Evolutionary conservation across 2,797 vertebrate species (phyloP), one percentile per base, ranked within the genome.

Genomic region (Scolopax bukidnonensis): DNA sequence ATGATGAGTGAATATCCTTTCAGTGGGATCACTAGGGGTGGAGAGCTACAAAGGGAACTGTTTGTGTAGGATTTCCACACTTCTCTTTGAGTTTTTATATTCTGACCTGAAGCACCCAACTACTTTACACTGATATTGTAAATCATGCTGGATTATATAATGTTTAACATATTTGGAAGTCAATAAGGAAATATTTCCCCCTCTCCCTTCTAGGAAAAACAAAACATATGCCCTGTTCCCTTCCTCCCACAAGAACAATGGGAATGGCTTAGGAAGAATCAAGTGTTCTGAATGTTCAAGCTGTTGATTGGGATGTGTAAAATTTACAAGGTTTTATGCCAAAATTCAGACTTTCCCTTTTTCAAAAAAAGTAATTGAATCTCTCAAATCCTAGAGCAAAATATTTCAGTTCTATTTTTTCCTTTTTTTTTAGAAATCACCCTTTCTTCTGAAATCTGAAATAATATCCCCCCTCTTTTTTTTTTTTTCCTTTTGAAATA

Each of bases 331-430:
- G 0, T 70, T 82, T 61, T 36, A 60, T 45, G 28, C 6, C 4
- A 81, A 78, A 90, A 57, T 8, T 17, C 6, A 53, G 19, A 63
- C 74, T 67, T 69, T 71, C 0, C 3, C 6, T 51, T 68, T 70
- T 65, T 48, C 41, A 41, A 18, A 41, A 56, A 21, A 23, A 25
- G 16, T 2, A 41, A 28, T 8, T 11, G 1, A 23, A 51, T 19
- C 60, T 11, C 24, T 63, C 12, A 69, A 65, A 24, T 48, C 24
- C 32, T n/a, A 45, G 15, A 75, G 25, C 8, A 74, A 82, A 82
- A n/a, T 0, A 30, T 53, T 45, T 87, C 13, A n/a, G 3, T 30
- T 4, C 0, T 21, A 2, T 2, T 30, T 38, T 17, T 30, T 41
- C 9, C 30, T 7, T 15, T 16, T 28, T 28, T 16, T 25, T 45